These are phyloP conservation scores for Hemicordylus capensis DNA, from an alignment of 2,113 vertebrate species.

Conservation along the genomic window DNA sequence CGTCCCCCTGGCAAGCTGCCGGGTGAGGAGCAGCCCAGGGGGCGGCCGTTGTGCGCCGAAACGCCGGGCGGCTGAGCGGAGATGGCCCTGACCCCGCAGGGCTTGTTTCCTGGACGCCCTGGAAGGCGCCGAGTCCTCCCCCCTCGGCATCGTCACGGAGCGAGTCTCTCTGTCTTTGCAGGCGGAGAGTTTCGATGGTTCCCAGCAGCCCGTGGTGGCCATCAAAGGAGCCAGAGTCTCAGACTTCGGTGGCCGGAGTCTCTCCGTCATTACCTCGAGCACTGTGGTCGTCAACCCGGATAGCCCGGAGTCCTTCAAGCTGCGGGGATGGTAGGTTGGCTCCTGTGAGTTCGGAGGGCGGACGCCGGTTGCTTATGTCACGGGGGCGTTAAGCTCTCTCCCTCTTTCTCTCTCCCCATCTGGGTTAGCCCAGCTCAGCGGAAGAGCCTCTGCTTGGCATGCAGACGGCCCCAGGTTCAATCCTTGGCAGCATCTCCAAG, in stretches of 20 bases:
- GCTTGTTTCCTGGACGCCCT: too few relatives aligned
- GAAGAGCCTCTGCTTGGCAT: too few relatives aligned
- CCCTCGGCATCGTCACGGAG: too few relatives aligned
- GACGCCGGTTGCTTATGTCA: not conserved
- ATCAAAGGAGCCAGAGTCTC: constrained; percentile 94
- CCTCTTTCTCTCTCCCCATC: not conserved
- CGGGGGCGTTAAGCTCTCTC: not conserved
- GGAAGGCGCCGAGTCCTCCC: too few relatives aligned
- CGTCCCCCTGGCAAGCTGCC: too few relatives aligned
- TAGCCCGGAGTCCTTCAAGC: constrained; percentile 93
- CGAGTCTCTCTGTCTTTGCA: constrained; percentile 58
- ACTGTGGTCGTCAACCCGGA: constrained; percentile 94
- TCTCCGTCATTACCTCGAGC: constrained; percentile 91
- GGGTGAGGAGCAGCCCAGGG: too few relatives aligned
- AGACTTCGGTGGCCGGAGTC: constrained; percentile 94
- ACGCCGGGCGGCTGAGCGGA: too few relatives aligned
- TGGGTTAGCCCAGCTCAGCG: too few relatives aligned
- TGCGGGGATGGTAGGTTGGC: constrained; percentile 90
- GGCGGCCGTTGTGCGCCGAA: too few relatives aligned
- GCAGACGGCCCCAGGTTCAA: too few relatives aligned
- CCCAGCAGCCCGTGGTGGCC: constrained; percentile 90
- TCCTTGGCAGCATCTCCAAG: too few relatives aligned
- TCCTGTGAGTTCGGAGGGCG: constrained; percentile 1
- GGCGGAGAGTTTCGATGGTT: constrained; percentile 96
- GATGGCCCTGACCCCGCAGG: too few relatives aligned